A percentile compares a stretch with the other conserved stretches of the same genome.
Conservation (phyloP, 1,140 invertebrate genomes). For the Diabrotica virgifera region DNA sequence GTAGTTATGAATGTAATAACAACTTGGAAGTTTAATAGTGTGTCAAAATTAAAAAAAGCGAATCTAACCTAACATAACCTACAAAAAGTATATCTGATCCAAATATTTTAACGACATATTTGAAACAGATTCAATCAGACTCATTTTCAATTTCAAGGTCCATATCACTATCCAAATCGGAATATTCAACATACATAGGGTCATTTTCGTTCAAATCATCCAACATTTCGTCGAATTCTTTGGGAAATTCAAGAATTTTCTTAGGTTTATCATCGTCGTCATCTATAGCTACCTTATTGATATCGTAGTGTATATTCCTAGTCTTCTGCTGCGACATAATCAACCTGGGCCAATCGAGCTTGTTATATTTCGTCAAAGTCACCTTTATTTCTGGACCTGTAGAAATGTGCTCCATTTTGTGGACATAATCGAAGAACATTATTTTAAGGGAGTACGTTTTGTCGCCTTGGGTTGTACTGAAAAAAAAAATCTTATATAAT, state of each 20-base stretch:
- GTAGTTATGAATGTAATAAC: too few species aligned
- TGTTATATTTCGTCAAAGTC: slow-evolving; percentile 29
- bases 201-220: slow-evolving; percentile 23
- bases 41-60: too few species aligned
- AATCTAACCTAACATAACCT: too few species aligned
- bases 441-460: slow-evolving; percentile 37
- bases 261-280: slow-evolving; percentile 27
- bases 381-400: slow-evolving; percentile 31
- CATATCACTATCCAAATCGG: slow-evolving; percentile 36
- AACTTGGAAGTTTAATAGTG: too few species aligned
- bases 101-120: too few species aligned
- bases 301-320: slow-evolving; percentile 35
- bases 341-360: slow-evolving; percentile 33
- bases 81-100: too few species aligned
- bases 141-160: slow-evolving; percentile 4
- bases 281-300: slow-evolving; percentile 21
- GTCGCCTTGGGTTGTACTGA: slow-evolving; percentile 26
- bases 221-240: slow-evolving; percentile 27
- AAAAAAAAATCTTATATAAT: slow-evolving; percentile 12
- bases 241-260: slow-evolving; percentile 24
- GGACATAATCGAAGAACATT: slow-evolving; percentile 29
- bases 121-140: background rate
- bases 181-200: slow-evolving; percentile 24
- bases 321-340: slow-evolving; percentile 22
- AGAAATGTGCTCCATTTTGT: slow-evolving; percentile 25